phyloP scores from a whole-genome alignment of 2,888 invertebrate species.

The Ametastegia equiseti region DNA sequence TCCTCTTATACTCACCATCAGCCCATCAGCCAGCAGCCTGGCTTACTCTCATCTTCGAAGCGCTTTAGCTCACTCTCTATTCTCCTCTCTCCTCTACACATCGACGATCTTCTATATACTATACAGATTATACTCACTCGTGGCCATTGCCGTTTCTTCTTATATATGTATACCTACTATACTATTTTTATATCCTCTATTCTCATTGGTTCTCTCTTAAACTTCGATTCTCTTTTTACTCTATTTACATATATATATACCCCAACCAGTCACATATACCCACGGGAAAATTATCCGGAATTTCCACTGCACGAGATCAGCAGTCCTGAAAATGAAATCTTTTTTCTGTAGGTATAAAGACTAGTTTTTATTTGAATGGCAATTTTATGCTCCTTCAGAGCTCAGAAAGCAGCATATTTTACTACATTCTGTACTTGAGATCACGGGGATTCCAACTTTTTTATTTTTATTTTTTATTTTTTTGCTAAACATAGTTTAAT shows the following conservation, averaged over 20 bases:
- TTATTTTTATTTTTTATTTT: not conserved
- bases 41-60: constrained; percentile 32
- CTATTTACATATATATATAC: constrained; percentile 34
- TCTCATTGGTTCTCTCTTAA: constrained; percentile 46
- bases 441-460: not conserved
- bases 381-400: not conserved
- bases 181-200: constrained; percentile 51
- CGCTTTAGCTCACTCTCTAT: constrained; percentile 45
- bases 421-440: no score
- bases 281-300: constrained; percentile 2
- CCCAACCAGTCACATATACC: constrained; percentile 3
- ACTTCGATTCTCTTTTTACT: constrained; percentile 29
- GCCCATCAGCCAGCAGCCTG: constrained; percentile 9
- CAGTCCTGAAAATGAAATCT: not conserved
- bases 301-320: not conserved
- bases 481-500: not conserved
- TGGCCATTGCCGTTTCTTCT: constrained; percentile 43
- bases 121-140: constrained; percentile 38
- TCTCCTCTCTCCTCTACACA: constrained; percentile 14
- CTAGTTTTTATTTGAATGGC: not conserved
- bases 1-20: constrained; percentile 16
- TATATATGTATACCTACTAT: no score
- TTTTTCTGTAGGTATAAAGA: not conserved
- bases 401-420: no score
- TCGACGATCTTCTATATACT: not conserved